Conservation (phyloP, 2,888 invertebrate genomes). For the Malacosoma neustria region DNA sequence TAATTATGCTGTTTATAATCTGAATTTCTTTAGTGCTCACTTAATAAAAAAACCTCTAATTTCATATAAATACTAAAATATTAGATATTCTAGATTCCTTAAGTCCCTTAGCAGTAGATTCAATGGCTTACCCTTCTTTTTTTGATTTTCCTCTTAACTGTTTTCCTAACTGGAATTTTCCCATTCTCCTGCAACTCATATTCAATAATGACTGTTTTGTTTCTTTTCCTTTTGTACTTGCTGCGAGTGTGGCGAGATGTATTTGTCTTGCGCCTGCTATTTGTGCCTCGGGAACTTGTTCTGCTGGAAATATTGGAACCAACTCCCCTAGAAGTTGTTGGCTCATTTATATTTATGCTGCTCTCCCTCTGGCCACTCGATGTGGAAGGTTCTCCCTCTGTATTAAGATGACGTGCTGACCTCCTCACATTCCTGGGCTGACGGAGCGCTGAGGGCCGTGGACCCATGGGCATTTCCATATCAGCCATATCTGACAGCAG, state of each 20-base stretch:
- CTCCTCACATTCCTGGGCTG: constrained; percentile 19
- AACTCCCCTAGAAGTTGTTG: constrained; percentile 9
- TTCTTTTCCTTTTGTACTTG: constrained; percentile 46
- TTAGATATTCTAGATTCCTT: too few relatives aligned
- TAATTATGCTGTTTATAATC: too few relatives aligned
- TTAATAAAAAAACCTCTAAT: too few relatives aligned
- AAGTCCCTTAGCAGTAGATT: too few relatives aligned
- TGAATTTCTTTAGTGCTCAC: too few relatives aligned
- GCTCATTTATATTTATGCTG: not conserved
- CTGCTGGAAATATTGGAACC: constrained; percentile 6
- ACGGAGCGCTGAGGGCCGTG: constrained; percentile 9
- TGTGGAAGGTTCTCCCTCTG: constrained; percentile 1
- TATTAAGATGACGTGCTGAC: constrained; percentile 2
- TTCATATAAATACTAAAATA: too few relatives aligned
- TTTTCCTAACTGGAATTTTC: constrained; percentile 75
- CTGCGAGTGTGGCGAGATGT: constrained; percentile 22
- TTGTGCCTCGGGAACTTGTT: constrained; percentile 11
- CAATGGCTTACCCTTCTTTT: constrained; percentile 48
- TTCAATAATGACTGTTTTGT: constrained; percentile 78
- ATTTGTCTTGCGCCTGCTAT: constrained; percentile 21
- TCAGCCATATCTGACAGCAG: constrained; percentile 45
- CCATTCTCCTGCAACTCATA: constrained; percentile 78
- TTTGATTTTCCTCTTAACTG: constrained; percentile 51
- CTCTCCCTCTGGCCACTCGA: constrained; percentile 2
- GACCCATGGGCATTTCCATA: constrained; percentile 26